Conservation (phyloP, 2,888 invertebrate species). For the Amphipoea lucens region DNA sequence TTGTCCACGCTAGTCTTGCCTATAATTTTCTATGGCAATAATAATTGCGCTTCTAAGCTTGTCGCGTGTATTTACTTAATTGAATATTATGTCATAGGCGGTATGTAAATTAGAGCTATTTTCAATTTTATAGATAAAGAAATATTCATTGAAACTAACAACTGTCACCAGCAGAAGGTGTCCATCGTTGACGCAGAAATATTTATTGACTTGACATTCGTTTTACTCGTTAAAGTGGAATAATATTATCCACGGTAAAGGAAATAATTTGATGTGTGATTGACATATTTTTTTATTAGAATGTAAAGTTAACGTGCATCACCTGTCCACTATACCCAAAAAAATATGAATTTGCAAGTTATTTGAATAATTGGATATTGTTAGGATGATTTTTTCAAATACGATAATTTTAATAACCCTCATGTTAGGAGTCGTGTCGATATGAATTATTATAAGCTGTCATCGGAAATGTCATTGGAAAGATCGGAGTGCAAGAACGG, state of each 20-base stretch:
- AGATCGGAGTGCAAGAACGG: neutral
- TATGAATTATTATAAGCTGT: slow-evolving; percentile 49
- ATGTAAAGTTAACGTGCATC: slow-evolving; percentile 55
- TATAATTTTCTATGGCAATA: slow-evolving; percentile 26
- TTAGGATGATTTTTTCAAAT: slow-evolving; percentile 49
- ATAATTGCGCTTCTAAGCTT: slow-evolving; percentile 38
- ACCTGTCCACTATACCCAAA: slow-evolving; percentile 64
- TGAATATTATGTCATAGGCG: slow-evolving; percentile 46
- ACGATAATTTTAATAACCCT: slow-evolving; percentile 43
- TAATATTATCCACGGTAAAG: slow-evolving; percentile 69
- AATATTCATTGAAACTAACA: slow-evolving; percentile 57
- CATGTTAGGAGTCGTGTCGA: slow-evolving; percentile 25
- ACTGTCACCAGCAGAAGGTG: slow-evolving; percentile 64
- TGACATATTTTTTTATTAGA: slow-evolving; percentile 73
- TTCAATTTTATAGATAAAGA: slow-evolving; percentile 55
- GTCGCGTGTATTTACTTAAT: slow-evolving; percentile 43
- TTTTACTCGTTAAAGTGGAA: slow-evolving; percentile 74
- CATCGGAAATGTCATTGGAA: slow-evolving; percentile 49
- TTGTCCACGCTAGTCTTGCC: neutral
- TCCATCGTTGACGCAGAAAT: slow-evolving; percentile 54
- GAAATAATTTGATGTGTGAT: slow-evolving; percentile 76
- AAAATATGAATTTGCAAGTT: slow-evolving; percentile 54
- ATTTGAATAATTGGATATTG: slow-evolving; percentile 64
- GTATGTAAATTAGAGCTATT: slow-evolving; percentile 57
- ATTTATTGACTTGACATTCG: slow-evolving; percentile 66